These are phyloP conservation scores for Euleptes europaea DNA, from an alignment of 2,113 vertebrate genomes.

Conservation along the genomic window DNA sequence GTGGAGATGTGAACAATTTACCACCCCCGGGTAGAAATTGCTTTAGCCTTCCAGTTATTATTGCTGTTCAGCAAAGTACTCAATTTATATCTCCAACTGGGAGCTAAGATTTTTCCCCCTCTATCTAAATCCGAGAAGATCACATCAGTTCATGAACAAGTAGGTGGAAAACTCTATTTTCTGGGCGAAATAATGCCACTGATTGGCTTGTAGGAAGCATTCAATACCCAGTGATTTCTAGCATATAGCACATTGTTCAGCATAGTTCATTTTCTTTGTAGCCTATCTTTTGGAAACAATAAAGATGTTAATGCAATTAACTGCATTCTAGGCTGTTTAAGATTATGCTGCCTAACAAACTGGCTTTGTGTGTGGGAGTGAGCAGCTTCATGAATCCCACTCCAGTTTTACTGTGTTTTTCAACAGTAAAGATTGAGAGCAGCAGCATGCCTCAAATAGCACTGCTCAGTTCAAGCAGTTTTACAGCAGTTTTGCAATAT, in stretches of 20 bases:
- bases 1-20: conserved; percentile 28
- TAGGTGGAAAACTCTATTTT: conserved; percentile 16
- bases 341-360: conserved; percentile 25
- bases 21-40: conserved; percentile 24
- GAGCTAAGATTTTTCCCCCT: conserved; percentile 28
- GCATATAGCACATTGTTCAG: background rate
- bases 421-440: background rate
- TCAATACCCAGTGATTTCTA: background rate
- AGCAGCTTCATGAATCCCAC: background rate
- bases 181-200: background rate
- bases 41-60: conserved; percentile 44
- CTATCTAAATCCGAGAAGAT: conserved; percentile 49
- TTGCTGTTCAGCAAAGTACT: conserved; percentile 18
- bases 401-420: background rate
- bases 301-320: background rate
- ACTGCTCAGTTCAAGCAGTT: too few species aligned
- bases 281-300: background rate
- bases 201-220: background rate
- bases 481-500: too few species aligned
- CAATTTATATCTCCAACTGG: conserved; percentile 43
- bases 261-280: background rate
- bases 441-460: too few species aligned
- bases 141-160: conserved; percentile 49
- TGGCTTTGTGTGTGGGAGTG: background rate
- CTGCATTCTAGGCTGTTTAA: conserved; percentile 32